Percentiles rank a stretch among this genome's conserved stretches.
Evolutionary conservation across 2,113 vertebrate species (phyloP).

Genomic region (Suncus etruscus): DNA sequence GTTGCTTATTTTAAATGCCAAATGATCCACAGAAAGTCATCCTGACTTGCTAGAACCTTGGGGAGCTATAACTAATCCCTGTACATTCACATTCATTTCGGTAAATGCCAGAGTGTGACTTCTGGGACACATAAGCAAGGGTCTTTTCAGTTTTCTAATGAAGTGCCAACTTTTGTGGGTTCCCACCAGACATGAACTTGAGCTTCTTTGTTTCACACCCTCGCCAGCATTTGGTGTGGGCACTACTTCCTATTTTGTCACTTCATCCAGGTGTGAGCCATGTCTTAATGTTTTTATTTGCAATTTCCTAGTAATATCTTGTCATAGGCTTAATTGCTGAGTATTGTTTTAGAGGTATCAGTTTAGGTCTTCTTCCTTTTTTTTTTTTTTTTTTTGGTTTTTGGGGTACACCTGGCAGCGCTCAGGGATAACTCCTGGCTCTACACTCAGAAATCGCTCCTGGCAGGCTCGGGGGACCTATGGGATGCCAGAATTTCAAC

Average conservation of each 20-base stretch:
- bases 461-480: too few species aligned
- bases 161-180: background rate
- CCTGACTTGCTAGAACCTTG: background rate
- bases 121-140: background rate
- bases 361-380: too few species aligned
- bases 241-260: background rate
- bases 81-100: background rate
- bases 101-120: slow-evolving; percentile 6
- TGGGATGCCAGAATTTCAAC: too few species aligned
- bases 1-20: background rate
- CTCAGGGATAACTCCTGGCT: too few species aligned
- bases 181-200: background rate
- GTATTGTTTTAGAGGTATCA: background rate
- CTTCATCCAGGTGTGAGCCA: background rate
- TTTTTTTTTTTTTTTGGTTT: too few species aligned
- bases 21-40: background rate
- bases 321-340: slow-evolving; percentile 15
- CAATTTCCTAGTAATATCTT: background rate
- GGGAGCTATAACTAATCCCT: background rate
- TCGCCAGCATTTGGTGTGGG: background rate
- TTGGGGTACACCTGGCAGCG: too few species aligned
- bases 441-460: too few species aligned
- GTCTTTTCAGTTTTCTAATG: background rate
- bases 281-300: slow-evolving; percentile 11
- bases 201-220: background rate